These are phyloP conservation scores for Harpagoxenus sublaevis DNA, from an alignment of 2,888 invertebrate genomes.

Conservation along the genomic window DNA sequence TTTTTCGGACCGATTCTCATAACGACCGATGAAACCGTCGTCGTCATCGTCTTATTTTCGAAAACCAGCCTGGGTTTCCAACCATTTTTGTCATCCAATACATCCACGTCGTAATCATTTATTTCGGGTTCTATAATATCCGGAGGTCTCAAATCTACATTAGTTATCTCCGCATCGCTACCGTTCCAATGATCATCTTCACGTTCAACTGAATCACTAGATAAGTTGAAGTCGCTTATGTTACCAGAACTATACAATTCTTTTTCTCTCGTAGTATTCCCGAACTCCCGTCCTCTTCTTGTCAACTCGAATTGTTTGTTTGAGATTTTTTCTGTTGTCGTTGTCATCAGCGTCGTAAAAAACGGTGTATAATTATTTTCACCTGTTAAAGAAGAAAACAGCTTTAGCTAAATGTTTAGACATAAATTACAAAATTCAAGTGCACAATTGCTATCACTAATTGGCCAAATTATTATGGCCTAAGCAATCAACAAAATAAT, in stretches of 20 bases:
- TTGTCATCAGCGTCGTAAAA: not conserved
- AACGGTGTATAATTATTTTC: constrained; percentile 24
- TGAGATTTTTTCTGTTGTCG: constrained; percentile 5
- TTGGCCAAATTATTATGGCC: not conserved
- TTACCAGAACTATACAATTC: not conserved
- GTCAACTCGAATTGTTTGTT: not conserved
- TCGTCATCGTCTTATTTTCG: constrained; percentile 74
- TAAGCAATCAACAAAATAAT: not conserved
- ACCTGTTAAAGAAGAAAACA: constrained; percentile 17
- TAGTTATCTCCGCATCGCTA: constrained; percentile 16
- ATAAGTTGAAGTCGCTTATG: constrained; percentile 51
- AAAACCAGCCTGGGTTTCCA: constrained; percentile 80
- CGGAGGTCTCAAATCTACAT: not conserved
- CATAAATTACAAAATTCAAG: constrained; percentile 10
- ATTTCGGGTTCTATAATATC: constrained; percentile 53
- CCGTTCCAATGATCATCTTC: constrained; percentile 41
- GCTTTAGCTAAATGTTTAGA: not conserved
- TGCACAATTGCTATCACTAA: not conserved
- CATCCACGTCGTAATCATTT: constrained; percentile 72
- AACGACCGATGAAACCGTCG: constrained; percentile 73
- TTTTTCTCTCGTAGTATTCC: not conserved
- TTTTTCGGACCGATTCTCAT: constrained; percentile 80
- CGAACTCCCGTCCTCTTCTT: constrained; percentile 24
- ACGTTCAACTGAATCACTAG: constrained; percentile 74
- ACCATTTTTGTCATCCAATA: constrained; percentile 72